phyloP scores from a whole-genome alignment of 2,888 invertebrate genomes.

The Caenorhabditis sp. region DNA sequence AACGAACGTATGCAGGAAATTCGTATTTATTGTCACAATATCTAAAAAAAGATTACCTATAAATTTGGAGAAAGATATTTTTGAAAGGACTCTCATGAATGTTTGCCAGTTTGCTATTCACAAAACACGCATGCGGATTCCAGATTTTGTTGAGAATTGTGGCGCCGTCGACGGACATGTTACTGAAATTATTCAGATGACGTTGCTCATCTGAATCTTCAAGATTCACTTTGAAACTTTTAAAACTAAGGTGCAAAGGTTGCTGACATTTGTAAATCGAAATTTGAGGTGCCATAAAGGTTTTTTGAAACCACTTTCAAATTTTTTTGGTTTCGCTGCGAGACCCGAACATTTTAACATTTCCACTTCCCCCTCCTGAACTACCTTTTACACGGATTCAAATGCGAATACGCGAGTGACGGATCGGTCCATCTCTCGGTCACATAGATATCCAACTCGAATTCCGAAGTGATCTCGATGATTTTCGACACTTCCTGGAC shows the following conservation, averaged over 20 bases:
- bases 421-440: conserved; percentile 83
- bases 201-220: too few species aligned
- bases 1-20: too few species aligned
- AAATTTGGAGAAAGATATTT: conserved; percentile 82
- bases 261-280: too few species aligned
- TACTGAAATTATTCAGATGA: conserved; percentile 67
- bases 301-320: too few species aligned
- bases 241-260: too few species aligned
- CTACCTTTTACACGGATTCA: conserved; percentile 83
- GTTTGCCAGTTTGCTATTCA: conserved; percentile 80
- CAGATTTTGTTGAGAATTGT: conserved; percentile 79
- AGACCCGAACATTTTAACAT: too few species aligned
- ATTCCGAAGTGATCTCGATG: conserved; percentile 83
- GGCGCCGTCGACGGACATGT: conserved; percentile 82
- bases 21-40: neutral
- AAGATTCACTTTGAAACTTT: too few species aligned
- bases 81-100: conserved; percentile 81
- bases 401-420: conserved; percentile 77
- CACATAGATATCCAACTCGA: conserved; percentile 83
- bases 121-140: conserved; percentile 82
- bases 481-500: conserved; percentile 83
- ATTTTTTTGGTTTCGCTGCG: too few species aligned
- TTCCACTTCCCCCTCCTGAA: neutral
- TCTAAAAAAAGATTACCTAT: conserved; percentile 56
- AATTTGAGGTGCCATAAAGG: too few species aligned